phyloP scores from a whole-genome alignment of 2,113 vertebrate genomes.

The Gambusia holbrooki region DNA sequence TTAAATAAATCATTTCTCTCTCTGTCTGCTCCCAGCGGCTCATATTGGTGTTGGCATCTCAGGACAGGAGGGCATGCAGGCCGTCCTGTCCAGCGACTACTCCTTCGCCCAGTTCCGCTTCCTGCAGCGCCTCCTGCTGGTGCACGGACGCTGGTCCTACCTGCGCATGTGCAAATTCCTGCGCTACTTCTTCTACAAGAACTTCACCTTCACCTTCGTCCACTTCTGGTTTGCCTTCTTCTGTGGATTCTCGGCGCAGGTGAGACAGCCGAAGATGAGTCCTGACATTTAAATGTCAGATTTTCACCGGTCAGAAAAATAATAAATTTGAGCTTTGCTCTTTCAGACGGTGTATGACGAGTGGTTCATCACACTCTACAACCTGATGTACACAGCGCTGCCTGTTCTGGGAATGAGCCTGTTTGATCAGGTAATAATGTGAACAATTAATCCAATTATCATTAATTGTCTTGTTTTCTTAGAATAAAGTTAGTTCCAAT shows the following conservation, averaged over 20 bases:
- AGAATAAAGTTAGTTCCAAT: no score
- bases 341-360: conserved; percentile 93
- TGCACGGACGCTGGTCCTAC: conserved; percentile 97
- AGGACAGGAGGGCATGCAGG: conserved; percentile 96
- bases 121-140: conserved; percentile 93
- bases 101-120: conserved; percentile 93
- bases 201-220: conserved; percentile 96
- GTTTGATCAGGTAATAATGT: conserved; percentile 90
- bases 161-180: conserved; percentile 98
- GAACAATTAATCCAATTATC: no score
- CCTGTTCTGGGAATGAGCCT: conserved; percentile 95
- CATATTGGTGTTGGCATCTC: conserved; percentile 96
- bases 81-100: conserved; percentile 92
- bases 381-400: conserved; percentile 93
- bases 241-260: conserved; percentile 97
- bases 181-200: conserved; percentile 98
- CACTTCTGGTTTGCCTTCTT: conserved; percentile 98
- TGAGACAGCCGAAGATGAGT: conserved; percentile 49
- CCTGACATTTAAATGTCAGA: neutral
- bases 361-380: conserved; percentile 96
- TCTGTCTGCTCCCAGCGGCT: conserved; percentile 80
- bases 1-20: neutral
- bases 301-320: neutral
- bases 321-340: neutral
- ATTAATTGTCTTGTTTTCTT: no score